Base-by-base conservation (phyloP, 1,140 invertebrate genomes). In the Triops cancriformis region DNA sequence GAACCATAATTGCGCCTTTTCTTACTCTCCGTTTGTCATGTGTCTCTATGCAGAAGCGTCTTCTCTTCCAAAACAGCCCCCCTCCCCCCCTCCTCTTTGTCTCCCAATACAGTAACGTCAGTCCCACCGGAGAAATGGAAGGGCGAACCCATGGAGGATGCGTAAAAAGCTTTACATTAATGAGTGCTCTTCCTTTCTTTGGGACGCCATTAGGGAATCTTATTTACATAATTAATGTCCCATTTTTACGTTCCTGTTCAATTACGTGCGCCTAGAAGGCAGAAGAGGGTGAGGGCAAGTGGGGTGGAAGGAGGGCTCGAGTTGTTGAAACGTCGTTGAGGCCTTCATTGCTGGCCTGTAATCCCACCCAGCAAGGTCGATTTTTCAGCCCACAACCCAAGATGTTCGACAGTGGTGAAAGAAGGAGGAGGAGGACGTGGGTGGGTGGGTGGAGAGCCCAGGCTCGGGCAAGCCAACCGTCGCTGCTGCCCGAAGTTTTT, bases 131-230 rank as follows among this genome's bases (percentile, higher is more conserved):
- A 64, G 51, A 64, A 64, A 64, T 18, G 10, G 5, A 6, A 64
- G 23, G n/a, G 51, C 51, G 51, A 64, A 64, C 23, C 14, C 10
- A 64, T 64, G 51, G 23, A 14, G 3, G 51, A 64, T 64, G 14
- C 18, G n/a, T 64, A 64, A 64, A 64, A 64, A 64, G 51, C 51
- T 64, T 64, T 64, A 14, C 51, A 64, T 64, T 64, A 64, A 64
- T 64, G 51, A 64, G 23, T n/a, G 51, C 51, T 64, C 51, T 64
- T n/a, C 23, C 51, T 64, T 64, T 23, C 23, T 64, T 10, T 64
- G 51, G 43, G 51, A 64, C 51, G 51, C 51, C 23, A 18, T 64
- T 37, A 37, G 31, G 31, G 23, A 23, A 18, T 14, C 23, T 23
- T 23, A 64, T 64, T 64, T 64, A 23, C 51, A 64, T 64, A 64